These are phyloP conservation scores for Apamea epomidion DNA, from an alignment of 2,888 invertebrate species.

Conservation along the genomic window DNA sequence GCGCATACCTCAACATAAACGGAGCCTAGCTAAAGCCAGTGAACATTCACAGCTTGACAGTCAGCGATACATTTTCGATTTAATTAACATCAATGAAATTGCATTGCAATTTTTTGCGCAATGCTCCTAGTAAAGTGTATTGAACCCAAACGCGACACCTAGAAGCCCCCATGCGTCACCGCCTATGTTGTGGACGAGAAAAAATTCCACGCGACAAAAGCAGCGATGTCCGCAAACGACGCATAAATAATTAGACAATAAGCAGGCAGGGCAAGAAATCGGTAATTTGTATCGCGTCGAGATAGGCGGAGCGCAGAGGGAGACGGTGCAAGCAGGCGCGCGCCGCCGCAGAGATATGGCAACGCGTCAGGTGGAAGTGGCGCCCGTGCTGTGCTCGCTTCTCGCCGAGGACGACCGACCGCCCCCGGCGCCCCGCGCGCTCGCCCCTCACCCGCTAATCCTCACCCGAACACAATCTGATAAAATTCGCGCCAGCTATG, in stretches of 20 bases:
- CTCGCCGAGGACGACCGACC: slow-evolving; percentile 83
- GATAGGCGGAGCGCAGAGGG: slow-evolving; percentile 87
- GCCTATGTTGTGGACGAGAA: slow-evolving; percentile 78
- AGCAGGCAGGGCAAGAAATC: slow-evolving; percentile 89
- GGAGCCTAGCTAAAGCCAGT: slow-evolving; percentile 53
- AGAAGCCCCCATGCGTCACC: slow-evolving; percentile 85
- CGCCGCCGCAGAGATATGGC: slow-evolving; percentile 88
- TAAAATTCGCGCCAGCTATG: slow-evolving; percentile 90
- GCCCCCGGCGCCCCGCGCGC: slow-evolving; percentile 78
- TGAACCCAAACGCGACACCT: slow-evolving; percentile 84
- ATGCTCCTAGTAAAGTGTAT: slow-evolving; percentile 77
- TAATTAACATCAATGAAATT: slow-evolving; percentile 41
- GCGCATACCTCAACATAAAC: slow-evolving; percentile 61
- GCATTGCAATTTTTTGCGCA: slow-evolving; percentile 58
- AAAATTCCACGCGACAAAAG: slow-evolving; percentile 85
- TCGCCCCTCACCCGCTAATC: slow-evolving; percentile 85
- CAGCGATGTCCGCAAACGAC: slow-evolving; percentile 84
- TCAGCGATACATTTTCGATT: slow-evolving; percentile 41
- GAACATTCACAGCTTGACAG: slow-evolving; percentile 31
- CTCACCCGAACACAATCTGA: slow-evolving; percentile 89
- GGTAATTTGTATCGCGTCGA: slow-evolving; percentile 88
- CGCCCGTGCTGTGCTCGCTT: slow-evolving; percentile 83
- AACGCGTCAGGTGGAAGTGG: slow-evolving; percentile 90
- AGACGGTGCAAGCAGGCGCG: slow-evolving; percentile 86
- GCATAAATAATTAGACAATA: slow-evolving; percentile 90